Conservation (phyloP, 2,113 vertebrate genomes). For the Coryphaenoides rupestris region DNA sequence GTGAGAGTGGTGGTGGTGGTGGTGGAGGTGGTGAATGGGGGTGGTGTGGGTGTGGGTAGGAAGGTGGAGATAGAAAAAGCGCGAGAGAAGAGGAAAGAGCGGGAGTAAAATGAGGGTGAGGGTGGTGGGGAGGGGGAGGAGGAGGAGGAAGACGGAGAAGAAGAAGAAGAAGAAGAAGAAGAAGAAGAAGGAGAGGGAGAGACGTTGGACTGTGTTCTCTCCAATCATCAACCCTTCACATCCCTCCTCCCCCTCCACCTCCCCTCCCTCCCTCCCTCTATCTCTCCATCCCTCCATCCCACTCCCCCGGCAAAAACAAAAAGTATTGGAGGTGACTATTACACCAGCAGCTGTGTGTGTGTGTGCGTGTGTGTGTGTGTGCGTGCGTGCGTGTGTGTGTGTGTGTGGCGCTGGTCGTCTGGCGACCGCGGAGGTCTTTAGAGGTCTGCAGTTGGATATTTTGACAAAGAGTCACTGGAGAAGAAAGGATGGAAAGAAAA, state of each 20-base stretch:
- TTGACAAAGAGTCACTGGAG: constrained; percentile 97
- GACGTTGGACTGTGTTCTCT: constrained; percentile 87
- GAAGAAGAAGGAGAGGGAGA: constrained; percentile 51
- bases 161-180: constrained; percentile 5
- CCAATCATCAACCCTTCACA: constrained; percentile 71
- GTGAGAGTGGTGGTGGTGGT: constrained; percentile 46
- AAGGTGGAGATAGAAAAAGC: constrained; percentile 1
- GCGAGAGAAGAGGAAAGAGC: constrained; percentile 21
- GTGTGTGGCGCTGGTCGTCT: constrained; percentile 61
- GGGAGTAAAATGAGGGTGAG: constrained; percentile 51
- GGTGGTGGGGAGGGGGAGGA: constrained; percentile 33
- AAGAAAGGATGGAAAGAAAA: constrained; percentile 80
- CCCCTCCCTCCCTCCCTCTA: no score
- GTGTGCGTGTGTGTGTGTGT: no score
- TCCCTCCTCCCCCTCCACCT: constrained; percentile 49
- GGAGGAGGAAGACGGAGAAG: constrained; percentile 1
- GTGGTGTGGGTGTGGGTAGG: constrained; percentile 7
- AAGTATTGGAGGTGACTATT: constrained; percentile 45
- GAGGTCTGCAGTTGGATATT: constrained; percentile 88
- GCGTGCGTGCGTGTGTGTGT: no score
- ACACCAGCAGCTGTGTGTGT: constrained; percentile 29
- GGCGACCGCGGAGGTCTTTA: constrained; percentile 90
- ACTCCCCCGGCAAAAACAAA: constrained; percentile 38
- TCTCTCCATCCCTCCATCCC: no score
- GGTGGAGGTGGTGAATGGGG: constrained; percentile 55